These are phyloP conservation scores for Antennarius striatus DNA, from an alignment of 2,113 vertebrate genomes.

Conservation along the genomic window DNA sequence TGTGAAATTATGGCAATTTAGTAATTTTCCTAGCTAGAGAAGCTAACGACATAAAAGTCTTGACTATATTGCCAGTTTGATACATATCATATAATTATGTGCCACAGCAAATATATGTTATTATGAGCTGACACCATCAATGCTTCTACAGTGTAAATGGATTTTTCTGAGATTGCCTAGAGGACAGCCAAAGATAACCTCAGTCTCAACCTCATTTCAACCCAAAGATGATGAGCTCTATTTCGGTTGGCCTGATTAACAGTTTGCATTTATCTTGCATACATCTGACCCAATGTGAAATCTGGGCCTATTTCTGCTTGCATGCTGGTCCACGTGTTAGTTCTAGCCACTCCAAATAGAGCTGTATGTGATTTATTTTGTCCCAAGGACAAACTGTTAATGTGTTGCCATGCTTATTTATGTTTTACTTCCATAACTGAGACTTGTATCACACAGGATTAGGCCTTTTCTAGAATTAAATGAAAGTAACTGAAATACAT, in stretches of 20 bases:
- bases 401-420: background rate
- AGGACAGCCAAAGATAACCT: constrained; percentile 68
- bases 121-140: constrained; percentile 31
- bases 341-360: constrained; percentile 16
- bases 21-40: constrained; percentile 20
- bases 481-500: too few species aligned
- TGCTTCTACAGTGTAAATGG: constrained; percentile 38
- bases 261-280: constrained; percentile 62
- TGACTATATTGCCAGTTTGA: constrained; percentile 28
- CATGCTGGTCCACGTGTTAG: background rate
- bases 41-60: constrained; percentile 20
- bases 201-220: constrained; percentile 70
- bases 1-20: constrained; percentile 30
- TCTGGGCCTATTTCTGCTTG: constrained; percentile 36
- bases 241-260: constrained; percentile 74
- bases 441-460: too few species aligned
- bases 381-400: constrained; percentile 34
- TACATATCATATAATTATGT: constrained; percentile 47
- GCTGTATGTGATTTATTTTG: constrained; percentile 40
- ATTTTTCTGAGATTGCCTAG: constrained; percentile 57
- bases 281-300: constrained; percentile 52
- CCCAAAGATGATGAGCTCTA: constrained; percentile 71
- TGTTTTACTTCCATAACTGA: too few species aligned
- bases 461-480: too few species aligned
- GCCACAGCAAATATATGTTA: constrained; percentile 30